Evolutionary conservation across 2,888 invertebrate species (phyloP).

Genomic region (Endomychus coccineus): DNA sequence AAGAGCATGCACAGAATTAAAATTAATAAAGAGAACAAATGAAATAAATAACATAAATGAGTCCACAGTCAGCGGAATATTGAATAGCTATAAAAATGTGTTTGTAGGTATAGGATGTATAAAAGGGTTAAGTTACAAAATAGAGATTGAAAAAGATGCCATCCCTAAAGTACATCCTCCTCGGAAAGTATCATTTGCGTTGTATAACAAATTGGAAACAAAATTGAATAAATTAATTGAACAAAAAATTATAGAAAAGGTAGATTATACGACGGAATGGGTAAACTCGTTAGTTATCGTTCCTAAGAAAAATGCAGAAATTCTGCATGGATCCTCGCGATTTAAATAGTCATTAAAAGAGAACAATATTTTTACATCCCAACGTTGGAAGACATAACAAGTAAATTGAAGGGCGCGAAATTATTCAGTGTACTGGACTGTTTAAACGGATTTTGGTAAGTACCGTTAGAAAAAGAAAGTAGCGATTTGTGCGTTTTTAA

Average conservation of each 20-base stretch:
- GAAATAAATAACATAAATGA: not conserved
- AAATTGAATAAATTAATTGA: conserved; percentile 26
- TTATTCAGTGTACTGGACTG: conserved; percentile 17
- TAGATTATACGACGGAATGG: conserved; percentile 5
- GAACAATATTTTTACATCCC: conserved; percentile 16
- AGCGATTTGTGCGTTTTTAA: conserved; percentile 6
- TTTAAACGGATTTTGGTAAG: conserved; percentile 16
- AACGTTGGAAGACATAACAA: conserved; percentile 16
- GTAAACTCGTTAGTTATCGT: not conserved
- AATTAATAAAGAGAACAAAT: conserved; percentile 13
- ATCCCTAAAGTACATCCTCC: conserved; percentile 27
- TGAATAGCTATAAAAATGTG: conserved; percentile 13
- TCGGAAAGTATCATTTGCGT: conserved; percentile 30
- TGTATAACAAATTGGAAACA: conserved; percentile 29
- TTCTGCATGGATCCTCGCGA: conserved; percentile 18
- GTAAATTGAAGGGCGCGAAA: conserved; percentile 16
- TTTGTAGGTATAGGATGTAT: conserved; percentile 25
- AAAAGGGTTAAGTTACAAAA: conserved; percentile 22
- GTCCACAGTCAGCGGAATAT: conserved; percentile 5
- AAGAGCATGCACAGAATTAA: conserved; percentile 10
- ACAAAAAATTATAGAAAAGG: conserved; percentile 11
- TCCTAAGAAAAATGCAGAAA: too few species aligned
- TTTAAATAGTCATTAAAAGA: conserved; percentile 16
- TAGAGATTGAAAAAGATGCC: conserved; percentile 25
- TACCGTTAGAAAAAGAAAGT: conserved; percentile 15